Evolutionary conservation across 2,888 invertebrate species (phyloP), one percentile per base, ranked within the genome.

Genomic region (Embidobia sp.): DNA sequence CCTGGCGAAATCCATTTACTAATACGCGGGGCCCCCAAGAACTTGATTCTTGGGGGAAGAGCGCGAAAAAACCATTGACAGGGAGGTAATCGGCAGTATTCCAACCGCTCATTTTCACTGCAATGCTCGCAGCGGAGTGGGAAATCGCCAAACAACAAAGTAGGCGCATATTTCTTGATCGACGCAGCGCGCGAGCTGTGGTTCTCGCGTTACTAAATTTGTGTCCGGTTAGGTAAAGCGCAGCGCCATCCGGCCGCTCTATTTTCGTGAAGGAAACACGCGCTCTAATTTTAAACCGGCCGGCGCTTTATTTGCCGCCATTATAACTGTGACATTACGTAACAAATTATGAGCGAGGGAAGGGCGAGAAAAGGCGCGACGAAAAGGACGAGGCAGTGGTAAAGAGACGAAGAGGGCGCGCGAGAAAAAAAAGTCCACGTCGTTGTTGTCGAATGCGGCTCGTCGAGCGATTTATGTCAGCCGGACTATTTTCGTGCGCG

Each of bases 271-370:
- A 83, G 85, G 85, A 86, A 87, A 85, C 85, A 85, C 84, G 78
- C 82, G 83, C 82, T 85, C 88, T 88, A 88, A 88, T 85, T 86
- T 86, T 87, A 87, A 80, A 85, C 85, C 84, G 83, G 83, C 83
- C 83, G 82, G 81, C 81, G 79, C 83, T 82, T 82, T 80, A 73
- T 72, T 66, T 51, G 35, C 51, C 72, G 61, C 63, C 72, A 75
- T 72, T 78, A 72, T 78, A 55, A 69, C 53, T 29, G 19, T 16
- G 44, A 26, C 15, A 67, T 78, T 78, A 72, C 63, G 66, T 78
- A 78, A 75, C 53, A 26, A 59, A 59, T 70, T 64, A 72, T 70
- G 70, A 77, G 33, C 19, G 35, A n/a, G n/a, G n/a, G n/a, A n/a
- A n/a, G 29, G 44, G n/a, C 22, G 3, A 22, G 15, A 15, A 37